Percentiles rank a stretch among this genome's conserved stretches.
Evolutionary conservation across 92 coral and sea anemone genomes (phyloP).

Genomic region (Ricordea florida): DNA sequence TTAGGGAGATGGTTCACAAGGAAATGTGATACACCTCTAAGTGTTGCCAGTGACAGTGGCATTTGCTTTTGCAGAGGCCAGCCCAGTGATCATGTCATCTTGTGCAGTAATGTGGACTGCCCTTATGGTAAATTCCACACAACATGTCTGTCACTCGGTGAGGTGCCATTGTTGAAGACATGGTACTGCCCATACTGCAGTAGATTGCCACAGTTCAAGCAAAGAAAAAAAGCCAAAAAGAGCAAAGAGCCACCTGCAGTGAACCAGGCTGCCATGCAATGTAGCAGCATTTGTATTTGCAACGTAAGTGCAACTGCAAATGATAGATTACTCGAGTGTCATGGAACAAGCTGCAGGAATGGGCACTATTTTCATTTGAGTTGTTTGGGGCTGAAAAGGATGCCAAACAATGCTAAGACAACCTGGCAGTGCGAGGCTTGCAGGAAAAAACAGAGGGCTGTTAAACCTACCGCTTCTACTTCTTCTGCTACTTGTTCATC

Average conservation of each 20-base stretch:
- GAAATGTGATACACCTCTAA: slow-evolving; percentile 13
- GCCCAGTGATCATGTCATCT: slow-evolving; percentile 2
- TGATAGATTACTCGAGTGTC: slow-evolving; percentile 70
- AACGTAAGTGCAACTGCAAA: slow-evolving; percentile 19
- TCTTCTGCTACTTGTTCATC: background rate
- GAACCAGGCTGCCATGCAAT: background rate
- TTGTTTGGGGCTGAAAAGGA: slow-evolving; percentile 30
- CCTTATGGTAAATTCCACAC: slow-evolving; percentile 22
- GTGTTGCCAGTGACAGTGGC: background rate
- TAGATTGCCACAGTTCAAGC: slow-evolving; percentile 43
- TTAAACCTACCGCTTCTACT: slow-evolving; percentile 43
- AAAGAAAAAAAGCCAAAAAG: background rate
- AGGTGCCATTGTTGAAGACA: slow-evolving; percentile 11
- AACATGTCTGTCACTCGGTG: slow-evolving; percentile 25
- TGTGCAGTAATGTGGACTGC: slow-evolving; percentile 36
- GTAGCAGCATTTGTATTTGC: slow-evolving; percentile 53
- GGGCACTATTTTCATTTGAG: slow-evolving; percentile 20
- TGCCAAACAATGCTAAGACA: slow-evolving; percentile 11
- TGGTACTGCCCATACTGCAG: slow-evolving; percentile 67
- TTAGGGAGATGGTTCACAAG: slow-evolving; percentile 72
- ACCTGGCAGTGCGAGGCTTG: slow-evolving; percentile 24
- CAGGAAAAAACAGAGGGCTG: background rate
- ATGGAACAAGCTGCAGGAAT: slow-evolving; percentile 15
- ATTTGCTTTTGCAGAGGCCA: slow-evolving; percentile 57
- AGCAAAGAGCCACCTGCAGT: slow-evolving; percentile 13